A percentile compares a stretch with the other conserved stretches of the same genome.
These are phyloP conservation scores for Tolypeutes matacus DNA, from an alignment of 2,797 vertebrate species.

Conservation along the genomic window DNA sequence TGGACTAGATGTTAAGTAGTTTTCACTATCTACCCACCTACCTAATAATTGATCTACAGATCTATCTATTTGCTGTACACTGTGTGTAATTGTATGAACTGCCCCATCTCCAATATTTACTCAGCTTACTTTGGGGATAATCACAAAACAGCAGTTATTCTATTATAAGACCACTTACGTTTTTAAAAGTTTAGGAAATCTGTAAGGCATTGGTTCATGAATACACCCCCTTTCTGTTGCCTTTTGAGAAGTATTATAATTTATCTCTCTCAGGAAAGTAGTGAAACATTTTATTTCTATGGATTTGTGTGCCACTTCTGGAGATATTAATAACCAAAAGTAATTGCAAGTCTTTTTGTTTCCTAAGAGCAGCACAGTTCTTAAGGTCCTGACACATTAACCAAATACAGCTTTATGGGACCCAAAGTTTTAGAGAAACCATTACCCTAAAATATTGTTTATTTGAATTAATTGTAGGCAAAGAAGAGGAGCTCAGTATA, in stretches of 20 bases:
- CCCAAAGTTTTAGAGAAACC: conserved; percentile 35
- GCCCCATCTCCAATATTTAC: background rate
- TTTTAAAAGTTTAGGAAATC: conserved; percentile 43
- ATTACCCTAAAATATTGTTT: background rate
- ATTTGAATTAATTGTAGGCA: background rate
- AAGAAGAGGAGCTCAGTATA: background rate
- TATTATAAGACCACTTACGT: background rate
- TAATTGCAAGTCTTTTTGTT: background rate
- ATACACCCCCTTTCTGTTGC: background rate
- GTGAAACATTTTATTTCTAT: background rate
- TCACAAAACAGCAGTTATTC: background rate
- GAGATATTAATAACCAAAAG: background rate
- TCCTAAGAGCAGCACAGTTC: background rate
- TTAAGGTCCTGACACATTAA: background rate
- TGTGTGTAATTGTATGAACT: background rate
- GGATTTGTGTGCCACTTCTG: background rate
- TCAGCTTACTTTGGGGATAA: background rate
- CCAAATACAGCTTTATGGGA: background rate
- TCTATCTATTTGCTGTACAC: background rate
- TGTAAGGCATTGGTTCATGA: background rate
- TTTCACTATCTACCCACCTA: background rate
- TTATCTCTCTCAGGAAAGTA: background rate
- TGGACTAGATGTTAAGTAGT: background rate
- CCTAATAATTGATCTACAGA: background rate
- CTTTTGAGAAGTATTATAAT: conserved; percentile 11